A percentile compares a stretch with the other conserved stretches of the same genome.
Evolutionary conservation across 2,113 vertebrate species (phyloP).

Genomic region (Cyphomyrus plagiostoma): DNA sequence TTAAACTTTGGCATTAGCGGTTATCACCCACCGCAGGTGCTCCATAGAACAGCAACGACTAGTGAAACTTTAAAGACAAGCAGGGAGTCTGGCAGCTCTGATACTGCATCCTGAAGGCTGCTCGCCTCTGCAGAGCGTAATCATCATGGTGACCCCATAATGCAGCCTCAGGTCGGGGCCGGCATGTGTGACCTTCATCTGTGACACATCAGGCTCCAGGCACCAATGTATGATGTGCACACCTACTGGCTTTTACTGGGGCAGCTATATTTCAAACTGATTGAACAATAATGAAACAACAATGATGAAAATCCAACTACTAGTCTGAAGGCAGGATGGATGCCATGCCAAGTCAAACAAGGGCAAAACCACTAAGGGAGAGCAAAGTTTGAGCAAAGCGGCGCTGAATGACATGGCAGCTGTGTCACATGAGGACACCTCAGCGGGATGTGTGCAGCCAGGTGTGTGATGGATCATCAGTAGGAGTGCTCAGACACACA

Average conservation of each 20-base stretch:
- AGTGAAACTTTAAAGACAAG: background rate
- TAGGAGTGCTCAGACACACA: background rate
- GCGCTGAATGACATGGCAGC: background rate
- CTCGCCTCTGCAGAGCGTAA: constrained; percentile 31
- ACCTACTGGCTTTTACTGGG: background rate
- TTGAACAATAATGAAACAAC: background rate
- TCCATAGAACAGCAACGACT: background rate
- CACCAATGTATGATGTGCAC: background rate
- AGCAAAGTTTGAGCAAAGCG: background rate
- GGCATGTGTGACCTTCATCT: background rate
- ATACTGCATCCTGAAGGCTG: constrained; percentile 11
- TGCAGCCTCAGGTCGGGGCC: constrained; percentile 31
- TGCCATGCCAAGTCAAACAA: no score
- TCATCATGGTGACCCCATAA: constrained; percentile 45
- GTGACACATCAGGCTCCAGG: background rate
- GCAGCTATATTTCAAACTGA: background rate
- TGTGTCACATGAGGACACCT: background rate
- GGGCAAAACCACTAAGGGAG: background rate
- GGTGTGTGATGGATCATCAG: background rate
- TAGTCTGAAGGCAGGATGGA: background rate
- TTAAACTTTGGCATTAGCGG: background rate
- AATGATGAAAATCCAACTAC: background rate
- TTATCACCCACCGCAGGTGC: background rate
- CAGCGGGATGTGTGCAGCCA: background rate
- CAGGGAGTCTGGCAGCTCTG: background rate